These are phyloP conservation scores for Forbesichthys papilliferus DNA, from an alignment of 2,113 vertebrate species.

Conservation along the genomic window DNA sequence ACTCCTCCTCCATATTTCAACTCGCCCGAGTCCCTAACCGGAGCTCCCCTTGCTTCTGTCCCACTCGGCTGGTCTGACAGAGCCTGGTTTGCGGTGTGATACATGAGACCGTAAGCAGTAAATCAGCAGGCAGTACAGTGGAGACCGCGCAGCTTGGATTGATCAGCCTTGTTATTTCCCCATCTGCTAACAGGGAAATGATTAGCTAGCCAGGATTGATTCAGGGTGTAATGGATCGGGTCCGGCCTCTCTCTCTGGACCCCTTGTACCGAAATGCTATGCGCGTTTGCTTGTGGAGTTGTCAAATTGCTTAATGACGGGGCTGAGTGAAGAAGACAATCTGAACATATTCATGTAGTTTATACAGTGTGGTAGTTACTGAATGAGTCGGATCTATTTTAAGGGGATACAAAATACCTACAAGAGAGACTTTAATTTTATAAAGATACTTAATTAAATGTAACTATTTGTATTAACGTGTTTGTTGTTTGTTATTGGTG, in stretches of 20 bases:
- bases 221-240: conserved; percentile 43
- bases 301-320: neutral
- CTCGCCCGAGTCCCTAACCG: conserved; percentile 28
- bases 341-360: neutral
- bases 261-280: neutral
- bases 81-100: conserved; percentile 58
- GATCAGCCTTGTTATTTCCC: conserved; percentile 67
- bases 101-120: conserved; percentile 57
- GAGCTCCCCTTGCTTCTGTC: conserved; percentile 24
- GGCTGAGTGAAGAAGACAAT: neutral
- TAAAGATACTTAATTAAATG: neutral
- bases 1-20: conserved; percentile 22
- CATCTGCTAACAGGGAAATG: conserved; percentile 66
- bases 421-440: neutral
- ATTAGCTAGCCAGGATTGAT: conserved; percentile 67
- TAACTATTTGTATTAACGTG: neutral
- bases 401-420: neutral
- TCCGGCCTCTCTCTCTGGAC: conserved; percentile 12
- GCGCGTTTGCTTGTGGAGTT: conserved; percentile 6
- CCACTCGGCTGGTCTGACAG: conserved; percentile 24
- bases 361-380: neutral
- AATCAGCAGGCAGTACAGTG: conserved; percentile 60
- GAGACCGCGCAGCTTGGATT: conserved; percentile 59
- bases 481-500: conserved; percentile 34
- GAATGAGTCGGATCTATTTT: neutral